Base-by-base conservation (phyloP, 2,888 invertebrate species). In the Pardosa pseudoannulata region DNA sequence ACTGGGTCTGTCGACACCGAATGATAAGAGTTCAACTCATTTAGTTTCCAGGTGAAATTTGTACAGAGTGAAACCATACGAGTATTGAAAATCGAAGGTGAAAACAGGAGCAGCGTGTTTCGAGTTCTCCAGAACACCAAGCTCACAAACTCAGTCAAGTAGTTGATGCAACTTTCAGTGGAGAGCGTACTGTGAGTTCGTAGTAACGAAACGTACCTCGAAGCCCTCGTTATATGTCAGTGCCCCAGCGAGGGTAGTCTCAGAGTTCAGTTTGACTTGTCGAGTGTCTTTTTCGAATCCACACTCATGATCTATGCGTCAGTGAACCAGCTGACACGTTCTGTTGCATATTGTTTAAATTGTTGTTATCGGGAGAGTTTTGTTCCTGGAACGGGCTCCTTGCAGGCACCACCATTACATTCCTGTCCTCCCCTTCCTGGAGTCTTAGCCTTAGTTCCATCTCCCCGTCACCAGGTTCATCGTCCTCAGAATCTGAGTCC, bases 401-500 rank as follows among this genome's bases (percentile, higher is more conserved):
- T 11, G 56, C 56, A 16, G 87, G 68, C 27, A 87, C 87, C 13
- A 87, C 87, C 80, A 87, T 71, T 46, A 87, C 76, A 70, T 79
- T 79, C 64, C 86, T 86, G 75, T 86, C 86, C 29, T 87, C 87
- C 9, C 80, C 80, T 36, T 87, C 87, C 41, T 87, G 87, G 0
- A 87, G 67, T 7, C 87, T 41, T 13, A 87, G 19, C 36, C 87
- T 78, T 16, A 87, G 74, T 76, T 87, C 87, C 41, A 70, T 16
- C 29, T 74, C 74, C 5, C 67, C 78, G 6, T 87, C 80, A 1
- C 28, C 62, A 16, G 27, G 46, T 1, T 39, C 79, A 0, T 85
- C 83, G 56, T 71, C 76, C 1, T 85, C 85, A 28, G 85, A 85
- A 1, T 65, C 79, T 1, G 78, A 78, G 5, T 82, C 76, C 7